Evolutionary conservation across 2,888 invertebrate genomes (phyloP).

Genomic region (Branchipolynoe longqiensis): DNA sequence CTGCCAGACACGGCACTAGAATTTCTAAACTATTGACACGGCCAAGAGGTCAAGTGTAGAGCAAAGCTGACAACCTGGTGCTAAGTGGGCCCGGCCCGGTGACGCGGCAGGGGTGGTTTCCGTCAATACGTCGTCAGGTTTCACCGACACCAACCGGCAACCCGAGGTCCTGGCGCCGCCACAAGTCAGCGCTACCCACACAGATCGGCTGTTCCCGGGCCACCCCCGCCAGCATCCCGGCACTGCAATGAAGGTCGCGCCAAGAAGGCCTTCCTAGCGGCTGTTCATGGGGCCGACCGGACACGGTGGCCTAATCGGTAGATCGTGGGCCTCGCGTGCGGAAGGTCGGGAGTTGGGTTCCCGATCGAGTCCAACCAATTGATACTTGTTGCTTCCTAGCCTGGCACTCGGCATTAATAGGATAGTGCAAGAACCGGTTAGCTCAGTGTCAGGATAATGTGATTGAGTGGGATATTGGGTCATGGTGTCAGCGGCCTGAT

Average conservation of each 20-base stretch:
- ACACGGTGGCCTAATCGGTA: no score
- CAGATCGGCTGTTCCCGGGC: slow-evolving; percentile 1
- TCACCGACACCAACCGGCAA: not conserved
- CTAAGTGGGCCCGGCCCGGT: not conserved
- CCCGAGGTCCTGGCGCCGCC: not conserved
- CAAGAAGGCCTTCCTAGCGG: no score
- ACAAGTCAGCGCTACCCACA: not conserved
- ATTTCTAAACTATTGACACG: not conserved
- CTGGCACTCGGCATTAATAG: no score
- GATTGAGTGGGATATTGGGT: no score
- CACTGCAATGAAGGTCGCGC: not conserved
- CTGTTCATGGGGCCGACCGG: no score
- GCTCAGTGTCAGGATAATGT: no score
- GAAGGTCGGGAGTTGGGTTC: no score
- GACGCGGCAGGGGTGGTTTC: not conserved
- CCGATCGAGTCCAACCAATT: no score
- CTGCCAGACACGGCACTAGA: not conserved
- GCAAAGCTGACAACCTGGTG: slow-evolving; percentile 4
- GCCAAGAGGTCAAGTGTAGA: slow-evolving; percentile 1
- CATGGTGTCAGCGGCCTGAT: no score
- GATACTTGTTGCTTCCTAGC: no score
- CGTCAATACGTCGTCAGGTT: slow-evolving; percentile 9
- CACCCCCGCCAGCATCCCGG: not conserved
- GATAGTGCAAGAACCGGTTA: no score
- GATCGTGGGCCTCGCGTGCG: no score